Percentiles rank a stretch among this genome's conserved stretches.
Evolutionary conservation across 2,113 vertebrate species (phyloP).

Genomic region (Apodemus speciosus): DNA sequence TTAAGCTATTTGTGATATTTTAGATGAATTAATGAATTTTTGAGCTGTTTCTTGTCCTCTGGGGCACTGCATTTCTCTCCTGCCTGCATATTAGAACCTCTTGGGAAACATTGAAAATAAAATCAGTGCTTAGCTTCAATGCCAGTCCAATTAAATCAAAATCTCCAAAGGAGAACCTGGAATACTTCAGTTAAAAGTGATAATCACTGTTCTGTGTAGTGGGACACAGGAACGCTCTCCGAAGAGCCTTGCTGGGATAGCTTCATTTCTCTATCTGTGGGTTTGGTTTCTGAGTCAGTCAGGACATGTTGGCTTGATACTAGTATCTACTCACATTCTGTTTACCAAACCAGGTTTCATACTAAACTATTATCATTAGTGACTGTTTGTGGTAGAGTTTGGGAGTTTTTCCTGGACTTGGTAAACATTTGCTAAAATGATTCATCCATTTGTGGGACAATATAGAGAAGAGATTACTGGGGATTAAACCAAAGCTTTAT

Average conservation of each 20-base stretch:
- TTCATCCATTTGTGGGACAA: not conserved
- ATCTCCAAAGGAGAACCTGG: not conserved
- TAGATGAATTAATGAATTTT: constrained; percentile 31
- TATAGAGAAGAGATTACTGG: not conserved
- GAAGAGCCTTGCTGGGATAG: not conserved
- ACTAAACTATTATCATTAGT: constrained; percentile 4
- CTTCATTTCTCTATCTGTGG: constrained; percentile 3
- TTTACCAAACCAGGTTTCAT: constrained; percentile 26
- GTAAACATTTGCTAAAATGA: constrained; percentile 42
- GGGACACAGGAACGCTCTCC: not conserved
- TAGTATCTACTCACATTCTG: not conserved
- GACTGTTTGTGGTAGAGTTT: not conserved
- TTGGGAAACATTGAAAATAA: not conserved
- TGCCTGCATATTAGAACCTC: not conserved
- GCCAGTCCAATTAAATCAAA: constrained; percentile 36
- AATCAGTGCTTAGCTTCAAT: constrained; percentile 12
- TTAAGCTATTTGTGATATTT: constrained; percentile 1
- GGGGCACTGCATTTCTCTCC: not conserved
- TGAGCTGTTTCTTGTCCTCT: constrained; percentile 13
- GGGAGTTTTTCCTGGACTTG: not conserved
- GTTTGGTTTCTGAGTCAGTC: constrained; percentile 21
- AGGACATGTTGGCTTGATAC: not conserved
- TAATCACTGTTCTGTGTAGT: constrained; percentile 38
- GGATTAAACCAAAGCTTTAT: not conserved
- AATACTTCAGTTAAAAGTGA: constrained; percentile 37